Evolutionary conservation across 2,113 vertebrate species (phyloP).

Genomic region (Mobula birostris): DNA sequence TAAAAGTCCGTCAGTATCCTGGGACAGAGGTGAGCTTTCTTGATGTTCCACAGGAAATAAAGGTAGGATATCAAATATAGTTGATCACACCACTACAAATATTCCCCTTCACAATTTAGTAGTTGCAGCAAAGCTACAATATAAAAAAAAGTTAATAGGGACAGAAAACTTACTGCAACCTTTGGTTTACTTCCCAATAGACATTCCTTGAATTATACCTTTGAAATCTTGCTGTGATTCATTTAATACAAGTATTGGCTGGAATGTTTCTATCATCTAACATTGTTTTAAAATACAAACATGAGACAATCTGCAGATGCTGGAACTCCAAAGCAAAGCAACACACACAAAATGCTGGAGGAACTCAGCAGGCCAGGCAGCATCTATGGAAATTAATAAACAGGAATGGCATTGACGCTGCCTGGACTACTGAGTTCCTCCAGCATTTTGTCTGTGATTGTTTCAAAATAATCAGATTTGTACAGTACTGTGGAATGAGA

Average conservation of each 20-base stretch:
- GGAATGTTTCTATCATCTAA: neutral
- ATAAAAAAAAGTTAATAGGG: neutral
- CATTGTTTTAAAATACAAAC: neutral
- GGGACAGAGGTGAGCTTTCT: too few relatives aligned
- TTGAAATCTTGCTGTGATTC: neutral
- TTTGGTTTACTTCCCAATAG: neutral
- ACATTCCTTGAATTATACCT: neutral
- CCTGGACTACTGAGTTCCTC: too few relatives aligned
- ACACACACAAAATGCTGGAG: too few relatives aligned
- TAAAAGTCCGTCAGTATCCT: too few relatives aligned
- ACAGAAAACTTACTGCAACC: neutral
- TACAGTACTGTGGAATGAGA: slow-evolving; percentile 9
- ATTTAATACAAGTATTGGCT: neutral
- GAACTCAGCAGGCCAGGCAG: too few relatives aligned
- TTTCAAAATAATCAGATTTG: neutral
- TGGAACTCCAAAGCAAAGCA: too few relatives aligned
- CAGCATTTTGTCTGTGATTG: neutral
- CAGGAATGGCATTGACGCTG: too few relatives aligned
- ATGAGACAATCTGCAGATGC: too few relatives aligned
- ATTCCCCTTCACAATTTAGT: neutral
- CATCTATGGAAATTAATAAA: too few relatives aligned
- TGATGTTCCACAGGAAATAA: too few relatives aligned
- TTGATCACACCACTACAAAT: neutral
- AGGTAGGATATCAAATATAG: too few relatives aligned
- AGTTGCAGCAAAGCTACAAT: neutral